These are phyloP conservation scores for Paradoxurus hermaphroditus DNA, from an alignment of 2,113 vertebrate species.

Conservation along the genomic window DNA sequence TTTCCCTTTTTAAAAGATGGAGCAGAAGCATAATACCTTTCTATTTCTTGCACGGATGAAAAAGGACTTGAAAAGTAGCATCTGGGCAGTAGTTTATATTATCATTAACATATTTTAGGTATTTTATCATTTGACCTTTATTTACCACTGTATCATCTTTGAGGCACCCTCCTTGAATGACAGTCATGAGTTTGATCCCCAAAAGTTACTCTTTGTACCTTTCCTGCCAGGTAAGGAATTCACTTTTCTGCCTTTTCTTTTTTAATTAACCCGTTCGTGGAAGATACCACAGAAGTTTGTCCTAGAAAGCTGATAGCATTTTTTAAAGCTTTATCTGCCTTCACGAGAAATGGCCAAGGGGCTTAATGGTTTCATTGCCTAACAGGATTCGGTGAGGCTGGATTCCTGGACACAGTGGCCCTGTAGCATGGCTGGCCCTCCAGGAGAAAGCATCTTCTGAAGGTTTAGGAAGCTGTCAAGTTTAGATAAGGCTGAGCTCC, in stretches of 20 bases:
- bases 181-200: background rate
- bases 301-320: background rate
- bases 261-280: conserved; percentile 27
- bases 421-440: conserved; percentile 70
- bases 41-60: conserved; percentile 48
- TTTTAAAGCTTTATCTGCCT: background rate
- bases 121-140: conserved; percentile 7
- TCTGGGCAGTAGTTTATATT: conserved; percentile 10
- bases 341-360: background rate
- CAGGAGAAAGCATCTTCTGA: conserved; percentile 82
- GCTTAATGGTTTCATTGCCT: conserved; percentile 49
- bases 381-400: conserved; percentile 47
- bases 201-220: background rate
- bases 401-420: conserved; percentile 79
- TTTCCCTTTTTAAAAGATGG: background rate
- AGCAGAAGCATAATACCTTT: background rate
- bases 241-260: background rate
- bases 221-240: background rate
- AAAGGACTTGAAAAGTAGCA: conserved; percentile 53
- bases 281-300: background rate
- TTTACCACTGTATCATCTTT: background rate
- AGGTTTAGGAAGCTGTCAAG: conserved; percentile 88
- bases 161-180: background rate
- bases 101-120: conserved; percentile 34
- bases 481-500: conserved; percentile 88